Conservation (phyloP, 1,140 invertebrate genomes). For the Thaumatotibia leucotreta region DNA sequence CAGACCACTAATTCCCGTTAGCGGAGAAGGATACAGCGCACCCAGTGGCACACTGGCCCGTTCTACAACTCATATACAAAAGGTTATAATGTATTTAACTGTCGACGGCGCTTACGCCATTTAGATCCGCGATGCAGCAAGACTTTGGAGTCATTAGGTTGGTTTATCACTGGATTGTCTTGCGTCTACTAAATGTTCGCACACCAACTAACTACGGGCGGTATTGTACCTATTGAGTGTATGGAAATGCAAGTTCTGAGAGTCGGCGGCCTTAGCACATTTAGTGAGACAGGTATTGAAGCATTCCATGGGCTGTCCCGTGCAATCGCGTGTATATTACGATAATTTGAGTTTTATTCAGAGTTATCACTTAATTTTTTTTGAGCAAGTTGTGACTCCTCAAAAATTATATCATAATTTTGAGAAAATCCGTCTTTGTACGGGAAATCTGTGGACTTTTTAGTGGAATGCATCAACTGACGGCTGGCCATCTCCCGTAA, state of each 20-base stretch:
- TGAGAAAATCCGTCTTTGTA: too few relatives aligned
- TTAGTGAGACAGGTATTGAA: too few relatives aligned
- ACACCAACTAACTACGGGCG: background rate
- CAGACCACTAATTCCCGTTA: constrained; percentile 12
- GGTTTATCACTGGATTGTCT: constrained; percentile 4
- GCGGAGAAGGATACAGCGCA: constrained; percentile 9
- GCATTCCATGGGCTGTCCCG: too few relatives aligned
- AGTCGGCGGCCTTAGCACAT: too few relatives aligned
- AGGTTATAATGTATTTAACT: background rate
- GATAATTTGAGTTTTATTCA: too few relatives aligned
- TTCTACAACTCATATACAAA: background rate
- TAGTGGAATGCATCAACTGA: too few relatives aligned
- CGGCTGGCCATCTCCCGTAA: too few relatives aligned
- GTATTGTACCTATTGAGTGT: background rate
- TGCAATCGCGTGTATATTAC: too few relatives aligned
- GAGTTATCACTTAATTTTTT: too few relatives aligned
- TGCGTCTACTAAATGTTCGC: background rate
- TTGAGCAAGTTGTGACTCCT: too few relatives aligned
- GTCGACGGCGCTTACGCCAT: background rate
- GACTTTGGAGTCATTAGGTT: background rate
- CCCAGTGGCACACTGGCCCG: constrained; percentile 12
- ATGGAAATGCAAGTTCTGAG: background rate
- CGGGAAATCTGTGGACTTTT: too few relatives aligned
- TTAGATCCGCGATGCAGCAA: background rate
- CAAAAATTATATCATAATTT: too few relatives aligned